Evolutionary conservation across 2,113 vertebrate genomes (phyloP).

Genomic region (Indri indri): DNA sequence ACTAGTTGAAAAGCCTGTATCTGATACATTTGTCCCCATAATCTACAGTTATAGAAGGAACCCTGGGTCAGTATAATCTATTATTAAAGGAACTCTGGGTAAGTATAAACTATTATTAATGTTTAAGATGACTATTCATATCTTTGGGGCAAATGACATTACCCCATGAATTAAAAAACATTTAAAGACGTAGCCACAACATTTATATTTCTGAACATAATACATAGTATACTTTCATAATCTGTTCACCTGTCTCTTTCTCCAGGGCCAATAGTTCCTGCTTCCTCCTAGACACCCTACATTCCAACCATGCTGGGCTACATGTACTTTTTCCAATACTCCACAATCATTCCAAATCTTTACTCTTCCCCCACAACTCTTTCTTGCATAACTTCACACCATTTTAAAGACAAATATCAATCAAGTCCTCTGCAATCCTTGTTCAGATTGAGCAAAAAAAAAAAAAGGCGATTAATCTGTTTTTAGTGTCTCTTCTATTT

Average conservation of each 20-base stretch:
- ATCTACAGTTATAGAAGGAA: not conserved
- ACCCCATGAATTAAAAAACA: not conserved
- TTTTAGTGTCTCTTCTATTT: not conserved
- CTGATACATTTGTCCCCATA: not conserved
- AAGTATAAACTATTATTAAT: not conserved
- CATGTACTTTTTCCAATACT: rapidly evolving
- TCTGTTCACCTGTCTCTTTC: not conserved
- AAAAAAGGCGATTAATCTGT: not conserved
- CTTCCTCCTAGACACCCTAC: rapidly evolving
- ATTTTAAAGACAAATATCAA: not conserved
- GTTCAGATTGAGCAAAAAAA: not conserved
- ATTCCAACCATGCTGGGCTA: not conserved
- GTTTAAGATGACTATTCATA: not conserved
- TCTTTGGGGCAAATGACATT: not conserved
- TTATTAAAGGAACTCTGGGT: not conserved
- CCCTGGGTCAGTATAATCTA: no score
- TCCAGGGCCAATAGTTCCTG: not conserved
- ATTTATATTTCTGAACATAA: not conserved
- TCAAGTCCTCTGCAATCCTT: not conserved
- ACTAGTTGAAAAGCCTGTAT: not conserved
- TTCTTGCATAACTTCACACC: not conserved
- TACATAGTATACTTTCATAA: not conserved
- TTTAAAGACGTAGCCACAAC: not conserved
- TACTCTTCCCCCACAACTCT: not conserved
- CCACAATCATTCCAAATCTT: not conserved